Percentiles rank a stretch among this genome's conserved stretches.
These are phyloP conservation scores for Andrena flavipes DNA, from an alignment of 2,888 invertebrate species.

Conservation along the genomic window DNA sequence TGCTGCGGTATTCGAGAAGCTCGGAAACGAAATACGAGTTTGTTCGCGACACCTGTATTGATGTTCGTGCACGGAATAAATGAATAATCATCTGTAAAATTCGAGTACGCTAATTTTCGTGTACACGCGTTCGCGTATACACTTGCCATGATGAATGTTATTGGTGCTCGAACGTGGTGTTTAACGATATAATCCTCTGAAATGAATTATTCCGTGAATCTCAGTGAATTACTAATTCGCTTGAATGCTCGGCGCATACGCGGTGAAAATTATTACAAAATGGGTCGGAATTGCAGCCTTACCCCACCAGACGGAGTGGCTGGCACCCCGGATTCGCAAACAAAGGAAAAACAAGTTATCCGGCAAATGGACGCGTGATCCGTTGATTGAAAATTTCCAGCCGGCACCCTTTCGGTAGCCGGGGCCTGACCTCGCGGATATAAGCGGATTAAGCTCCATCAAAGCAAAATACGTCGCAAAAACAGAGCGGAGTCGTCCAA, in stretches of 20 bases:
- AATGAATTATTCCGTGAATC: constrained; percentile 21
- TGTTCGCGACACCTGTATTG: constrained; percentile 9
- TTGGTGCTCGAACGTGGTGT: constrained; percentile 12
- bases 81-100: constrained; percentile 5
- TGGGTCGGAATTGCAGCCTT: constrained; percentile 28
- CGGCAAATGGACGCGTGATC: constrained; percentile 50
- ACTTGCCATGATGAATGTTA: background rate
- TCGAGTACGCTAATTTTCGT: constrained; percentile 22
- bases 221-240: background rate
- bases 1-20: background rate
- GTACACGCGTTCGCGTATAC: background rate
- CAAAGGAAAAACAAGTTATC: constrained; percentile 52
- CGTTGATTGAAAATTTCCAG: constrained; percentile 53
- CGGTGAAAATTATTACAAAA: background rate
- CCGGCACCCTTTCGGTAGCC: constrained; percentile 18
- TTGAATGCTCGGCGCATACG: background rate
- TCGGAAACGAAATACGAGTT: background rate
- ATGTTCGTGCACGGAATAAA: background rate
- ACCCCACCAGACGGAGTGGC: background rate
- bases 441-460: constrained; percentile 55
- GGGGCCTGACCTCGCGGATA: constrained; percentile 33
- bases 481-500: constrained; percentile 11
- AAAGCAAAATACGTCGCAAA: constrained; percentile 42
- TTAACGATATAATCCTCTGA: constrained; percentile 35
- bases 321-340: constrained; percentile 25